Percentiles rank a stretch among this genome's conserved stretches.
Evolutionary conservation across 2,797 vertebrate genomes (phyloP).

Genomic region (Kryptolebias ocellatus): DNA sequence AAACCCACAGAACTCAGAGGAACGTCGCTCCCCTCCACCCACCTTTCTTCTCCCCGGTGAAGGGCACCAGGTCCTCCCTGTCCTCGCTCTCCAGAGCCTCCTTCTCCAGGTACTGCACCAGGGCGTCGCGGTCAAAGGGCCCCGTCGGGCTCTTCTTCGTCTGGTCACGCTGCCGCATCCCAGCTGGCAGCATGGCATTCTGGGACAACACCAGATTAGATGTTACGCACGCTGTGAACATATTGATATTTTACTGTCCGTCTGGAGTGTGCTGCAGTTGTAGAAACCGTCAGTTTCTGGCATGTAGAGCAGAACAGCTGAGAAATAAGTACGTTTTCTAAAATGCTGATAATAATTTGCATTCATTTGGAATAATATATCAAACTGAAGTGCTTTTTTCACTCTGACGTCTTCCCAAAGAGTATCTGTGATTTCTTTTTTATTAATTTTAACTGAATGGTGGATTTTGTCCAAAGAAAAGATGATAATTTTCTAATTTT

Average conservation of each 20-base stretch:
- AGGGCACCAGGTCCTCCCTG: conserved; percentile 92
- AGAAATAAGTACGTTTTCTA: no score
- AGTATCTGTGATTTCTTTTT: no score
- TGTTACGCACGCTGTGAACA: background rate
- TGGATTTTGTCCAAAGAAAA: no score
- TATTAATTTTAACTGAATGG: no score
- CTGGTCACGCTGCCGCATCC: conserved; percentile 91
- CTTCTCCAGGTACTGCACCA: conserved; percentile 92
- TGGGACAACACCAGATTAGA: conserved; percentile 63
- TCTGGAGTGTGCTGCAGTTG: no score
- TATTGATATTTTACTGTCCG: background rate
- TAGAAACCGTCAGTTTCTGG: background rate
- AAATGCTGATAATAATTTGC: no score
- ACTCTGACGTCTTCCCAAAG: no score
- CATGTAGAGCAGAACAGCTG: no score
- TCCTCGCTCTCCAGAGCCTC: conserved; percentile 87
- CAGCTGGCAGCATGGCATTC: conserved; percentile 95
- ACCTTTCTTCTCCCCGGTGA: conserved; percentile 96
- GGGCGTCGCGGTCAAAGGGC: conserved; percentile 86
- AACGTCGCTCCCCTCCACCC: fast-evolving
- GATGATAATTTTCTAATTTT: no score
- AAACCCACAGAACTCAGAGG: background rate
- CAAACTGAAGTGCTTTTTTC: no score
- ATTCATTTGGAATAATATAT: no score
- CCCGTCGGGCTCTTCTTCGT: conserved; percentile 93